These are phyloP conservation scores for Tenthredo amoena DNA, from an alignment of 2,888 invertebrate genomes.

Conservation along the genomic window DNA sequence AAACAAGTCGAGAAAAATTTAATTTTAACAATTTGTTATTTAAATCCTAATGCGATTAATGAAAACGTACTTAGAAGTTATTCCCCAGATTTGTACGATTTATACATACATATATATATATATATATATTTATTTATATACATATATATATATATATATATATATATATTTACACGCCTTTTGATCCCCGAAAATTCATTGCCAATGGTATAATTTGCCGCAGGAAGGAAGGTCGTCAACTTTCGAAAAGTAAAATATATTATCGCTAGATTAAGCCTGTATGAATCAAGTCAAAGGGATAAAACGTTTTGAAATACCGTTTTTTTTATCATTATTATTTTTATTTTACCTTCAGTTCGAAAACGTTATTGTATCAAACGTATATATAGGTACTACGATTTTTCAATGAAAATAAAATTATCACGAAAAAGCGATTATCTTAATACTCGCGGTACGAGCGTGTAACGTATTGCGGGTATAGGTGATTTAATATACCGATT, in stretches of 20 bases:
- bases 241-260: not conserved
- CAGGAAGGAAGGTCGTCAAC: not conserved
- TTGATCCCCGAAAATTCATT: conserved; percentile 39
- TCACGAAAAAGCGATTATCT: not conserved
- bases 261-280: not conserved
- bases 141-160: not conserved
- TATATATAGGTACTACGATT: not conserved
- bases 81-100: conserved; percentile 43
- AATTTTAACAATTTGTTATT: not conserved
- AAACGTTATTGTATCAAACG: not conserved
- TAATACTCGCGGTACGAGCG: not conserved
- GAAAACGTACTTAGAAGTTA: not conserved
- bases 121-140: no score
- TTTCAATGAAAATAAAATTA: not conserved
- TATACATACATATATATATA: conserved; percentile 33
- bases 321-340: no score
- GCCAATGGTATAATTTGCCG: not conserved
- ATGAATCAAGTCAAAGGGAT: not conserved
- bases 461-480: not conserved
- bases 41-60: not conserved
- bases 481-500: not conserved
- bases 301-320: not conserved
- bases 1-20: not conserved
- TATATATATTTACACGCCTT: conserved; percentile 1
- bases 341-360: not conserved